Evolutionary conservation across 2,797 vertebrate species (phyloP).

Genomic region (Callimico goeldii): DNA sequence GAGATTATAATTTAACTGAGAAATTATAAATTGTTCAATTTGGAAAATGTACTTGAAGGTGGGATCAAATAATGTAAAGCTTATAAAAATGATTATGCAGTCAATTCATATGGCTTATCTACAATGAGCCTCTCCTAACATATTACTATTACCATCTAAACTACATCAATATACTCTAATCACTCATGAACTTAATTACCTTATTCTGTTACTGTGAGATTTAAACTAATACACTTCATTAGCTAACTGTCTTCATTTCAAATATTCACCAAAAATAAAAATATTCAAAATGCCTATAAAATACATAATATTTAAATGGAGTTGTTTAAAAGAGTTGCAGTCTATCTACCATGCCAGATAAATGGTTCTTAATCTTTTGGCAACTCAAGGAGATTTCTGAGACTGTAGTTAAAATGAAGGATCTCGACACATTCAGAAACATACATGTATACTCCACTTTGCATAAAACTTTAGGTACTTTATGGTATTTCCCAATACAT

Average conservation of each 20-base stretch:
- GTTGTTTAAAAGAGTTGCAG: background rate
- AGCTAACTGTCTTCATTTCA: conserved; percentile 1
- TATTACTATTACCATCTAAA: background rate
- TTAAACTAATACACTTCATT: background rate
- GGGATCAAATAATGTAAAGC: background rate
- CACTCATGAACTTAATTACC: background rate
- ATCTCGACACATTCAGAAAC: background rate
- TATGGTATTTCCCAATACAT: background rate
- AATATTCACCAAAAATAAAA: conserved; percentile 14
- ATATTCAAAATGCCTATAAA: background rate
- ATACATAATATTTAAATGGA: background rate
- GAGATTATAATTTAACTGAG: background rate
- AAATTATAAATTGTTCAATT: background rate
- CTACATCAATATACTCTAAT: background rate
- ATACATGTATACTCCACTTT: background rate
- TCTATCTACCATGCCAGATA: background rate
- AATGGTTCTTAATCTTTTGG: background rate
- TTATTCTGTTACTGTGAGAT: background rate
- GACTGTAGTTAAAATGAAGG: background rate
- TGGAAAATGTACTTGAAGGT: background rate
- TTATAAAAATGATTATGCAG: background rate
- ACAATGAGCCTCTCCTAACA: background rate
- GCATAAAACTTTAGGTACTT: background rate
- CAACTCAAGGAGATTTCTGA: background rate
- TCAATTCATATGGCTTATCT: background rate